Percentiles rank a stretch among this genome's conserved stretches.
Conservation (phyloP, 2,797 vertebrate species). For the Lateolabrax maculatus region DNA sequence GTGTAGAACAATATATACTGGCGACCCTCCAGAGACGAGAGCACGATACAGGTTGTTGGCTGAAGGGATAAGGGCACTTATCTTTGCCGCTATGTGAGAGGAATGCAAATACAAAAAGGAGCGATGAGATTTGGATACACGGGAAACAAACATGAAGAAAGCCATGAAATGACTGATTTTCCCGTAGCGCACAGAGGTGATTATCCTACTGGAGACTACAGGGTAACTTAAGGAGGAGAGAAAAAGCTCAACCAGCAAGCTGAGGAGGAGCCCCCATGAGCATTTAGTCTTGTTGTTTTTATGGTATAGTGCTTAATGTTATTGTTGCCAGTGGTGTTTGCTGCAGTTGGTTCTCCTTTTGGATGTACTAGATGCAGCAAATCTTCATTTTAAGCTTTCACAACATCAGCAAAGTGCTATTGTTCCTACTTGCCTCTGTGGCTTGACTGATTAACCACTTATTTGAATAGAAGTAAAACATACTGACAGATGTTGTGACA, state of each 20-base stretch:
- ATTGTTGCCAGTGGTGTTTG: slow-evolving; percentile 45
- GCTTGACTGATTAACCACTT: slow-evolving; percentile 64
- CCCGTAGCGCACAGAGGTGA: slow-evolving; percentile 66
- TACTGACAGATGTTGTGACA: slow-evolving; percentile 71
- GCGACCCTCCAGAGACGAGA: slow-evolving; percentile 67
- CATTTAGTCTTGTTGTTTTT: slow-evolving; percentile 45
- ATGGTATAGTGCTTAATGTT: slow-evolving; percentile 39
- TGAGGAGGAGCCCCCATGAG: slow-evolving; percentile 48
- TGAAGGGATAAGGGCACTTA: slow-evolving; percentile 71
- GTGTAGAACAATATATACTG: slow-evolving; percentile 69
- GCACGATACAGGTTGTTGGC: slow-evolving; percentile 65
- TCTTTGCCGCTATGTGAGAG: slow-evolving; percentile 62
- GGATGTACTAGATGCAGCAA: slow-evolving; percentile 56
- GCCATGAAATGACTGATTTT: slow-evolving; percentile 50
- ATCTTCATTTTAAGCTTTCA: slow-evolving; percentile 72
- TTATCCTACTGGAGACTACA: slow-evolving; percentile 70
- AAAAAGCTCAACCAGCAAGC: slow-evolving; percentile 37
- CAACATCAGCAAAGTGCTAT: slow-evolving; percentile 56
- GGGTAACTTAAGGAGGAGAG: slow-evolving; percentile 60
- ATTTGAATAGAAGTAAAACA: slow-evolving; percentile 57
- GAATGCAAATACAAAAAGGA: slow-evolving; percentile 61
- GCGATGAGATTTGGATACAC: slow-evolving; percentile 69
- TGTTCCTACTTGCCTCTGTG: slow-evolving; percentile 61
- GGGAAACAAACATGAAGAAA: slow-evolving; percentile 60
- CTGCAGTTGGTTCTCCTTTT: slow-evolving; percentile 38